Evolutionary conservation across 2,797 vertebrate genomes (phyloP).

Genomic region (Sternotherus odoratus): DNA sequence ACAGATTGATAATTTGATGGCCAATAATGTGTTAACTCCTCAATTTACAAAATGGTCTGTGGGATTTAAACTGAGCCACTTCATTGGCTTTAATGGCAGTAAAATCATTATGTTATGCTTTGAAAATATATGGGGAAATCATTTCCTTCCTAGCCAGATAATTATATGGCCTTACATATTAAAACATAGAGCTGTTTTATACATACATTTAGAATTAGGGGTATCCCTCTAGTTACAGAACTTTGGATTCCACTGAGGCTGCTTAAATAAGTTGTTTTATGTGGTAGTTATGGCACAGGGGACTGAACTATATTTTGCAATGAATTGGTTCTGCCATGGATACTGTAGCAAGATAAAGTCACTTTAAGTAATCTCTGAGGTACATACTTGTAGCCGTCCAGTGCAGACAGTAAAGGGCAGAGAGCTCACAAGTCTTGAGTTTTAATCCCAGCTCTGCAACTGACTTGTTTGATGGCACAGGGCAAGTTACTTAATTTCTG

Average conservation of each 20-base stretch:
- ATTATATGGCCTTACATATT: not conserved
- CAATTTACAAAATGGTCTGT: not conserved
- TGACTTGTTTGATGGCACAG: not conserved
- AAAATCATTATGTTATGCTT: not conserved
- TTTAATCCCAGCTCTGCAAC: not conserved
- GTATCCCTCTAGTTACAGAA: not conserved
- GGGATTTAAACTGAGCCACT: not conserved
- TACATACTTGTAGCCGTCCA: not conserved
- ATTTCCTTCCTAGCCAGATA: not conserved
- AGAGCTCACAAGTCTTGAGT: not conserved
- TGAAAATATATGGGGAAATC: not conserved
- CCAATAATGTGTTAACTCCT: not conserved
- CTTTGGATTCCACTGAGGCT: not conserved
- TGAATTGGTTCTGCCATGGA: not conserved
- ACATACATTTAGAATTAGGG: not conserved
- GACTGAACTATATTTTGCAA: not conserved
- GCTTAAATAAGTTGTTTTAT: not conserved
- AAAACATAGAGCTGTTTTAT: not conserved
- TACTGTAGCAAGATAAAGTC: not conserved
- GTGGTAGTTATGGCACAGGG: not conserved
- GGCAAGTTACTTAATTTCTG: not conserved
- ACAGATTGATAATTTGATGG: not conserved
- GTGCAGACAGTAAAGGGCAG: not conserved
- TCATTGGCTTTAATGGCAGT: not conserved
- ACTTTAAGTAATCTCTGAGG: not conserved